Percentiles rank a stretch among this genome's conserved stretches.
phyloP scores from a whole-genome alignment of 2,888 invertebrate genomes.

The Harpalus rubripes region DNA sequence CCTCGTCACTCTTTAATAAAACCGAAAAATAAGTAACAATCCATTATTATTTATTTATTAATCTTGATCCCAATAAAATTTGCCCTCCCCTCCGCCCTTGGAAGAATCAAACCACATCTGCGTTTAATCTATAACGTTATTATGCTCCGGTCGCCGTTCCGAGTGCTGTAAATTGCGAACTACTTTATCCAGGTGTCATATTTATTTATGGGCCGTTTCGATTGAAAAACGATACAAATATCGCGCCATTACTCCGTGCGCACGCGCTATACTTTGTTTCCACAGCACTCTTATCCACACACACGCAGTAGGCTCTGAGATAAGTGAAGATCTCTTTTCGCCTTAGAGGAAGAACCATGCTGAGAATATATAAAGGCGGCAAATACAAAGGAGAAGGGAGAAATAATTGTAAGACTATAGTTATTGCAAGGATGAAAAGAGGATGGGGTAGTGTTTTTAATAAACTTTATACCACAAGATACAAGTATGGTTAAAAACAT shows the following conservation, averaged over 20 bases:
- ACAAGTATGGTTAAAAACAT: too few relatives aligned
- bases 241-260: slow-evolving; percentile 66
- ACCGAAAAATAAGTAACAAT: too few relatives aligned
- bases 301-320: not conserved
- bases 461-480: too few relatives aligned
- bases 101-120: slow-evolving; percentile 44
- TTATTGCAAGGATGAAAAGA: not conserved
- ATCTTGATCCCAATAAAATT: too few relatives aligned
- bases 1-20: too few relatives aligned
- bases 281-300: slow-evolving; percentile 24
- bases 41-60: too few relatives aligned
- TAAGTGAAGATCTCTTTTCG: slow-evolving; percentile 34
- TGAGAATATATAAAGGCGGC: slow-evolving; percentile 14
- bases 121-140: slow-evolving; percentile 61
- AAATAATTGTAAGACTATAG: not conserved
- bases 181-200: slow-evolving; percentile 69
- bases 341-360: slow-evolving; percentile 25
- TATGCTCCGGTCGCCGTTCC: slow-evolving; percentile 48
- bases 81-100: not conserved
- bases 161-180: slow-evolving; percentile 64
- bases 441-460: too few relatives aligned
- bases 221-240: slow-evolving; percentile 70
- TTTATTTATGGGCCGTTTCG: slow-evolving; percentile 69
- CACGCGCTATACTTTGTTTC: slow-evolving; percentile 44
- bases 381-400: not conserved